phyloP scores from a whole-genome alignment of 2,888 invertebrate genomes.

The Pristionchus fissidentatus region DNA sequence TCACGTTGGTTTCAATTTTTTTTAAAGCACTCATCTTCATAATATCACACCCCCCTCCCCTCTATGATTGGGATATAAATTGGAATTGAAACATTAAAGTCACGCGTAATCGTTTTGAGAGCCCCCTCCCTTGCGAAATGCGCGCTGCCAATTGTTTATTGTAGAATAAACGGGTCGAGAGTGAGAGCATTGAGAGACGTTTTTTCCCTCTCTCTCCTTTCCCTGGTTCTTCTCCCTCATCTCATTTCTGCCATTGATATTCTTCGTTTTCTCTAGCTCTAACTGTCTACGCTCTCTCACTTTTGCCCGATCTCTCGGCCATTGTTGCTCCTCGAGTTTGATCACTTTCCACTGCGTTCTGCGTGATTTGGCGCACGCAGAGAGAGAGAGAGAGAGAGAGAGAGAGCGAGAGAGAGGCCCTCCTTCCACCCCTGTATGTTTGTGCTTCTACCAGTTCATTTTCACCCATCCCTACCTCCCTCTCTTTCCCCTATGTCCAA shows the following conservation, averaged over 20 bases:
- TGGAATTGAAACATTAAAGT: neutral
- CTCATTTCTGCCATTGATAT: conserved; percentile 8
- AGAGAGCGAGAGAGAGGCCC: too few species aligned
- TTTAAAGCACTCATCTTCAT: too few species aligned
- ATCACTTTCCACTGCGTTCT: conserved; percentile 27
- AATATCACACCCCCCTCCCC: too few species aligned
- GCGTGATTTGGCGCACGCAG: conserved; percentile 11
- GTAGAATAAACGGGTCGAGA: neutral
- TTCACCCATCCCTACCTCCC: conserved; percentile 12
- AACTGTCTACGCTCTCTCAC: neutral
- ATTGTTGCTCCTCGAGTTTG: neutral
- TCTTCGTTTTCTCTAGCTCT: neutral
- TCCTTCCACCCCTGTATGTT: conserved; percentile 27
- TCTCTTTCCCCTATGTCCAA: neutral
- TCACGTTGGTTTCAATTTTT: too few species aligned
- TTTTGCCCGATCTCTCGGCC: neutral
- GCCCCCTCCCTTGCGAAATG: neutral
- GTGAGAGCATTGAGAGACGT: too few species aligned
- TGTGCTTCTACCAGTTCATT: conserved; percentile 43
- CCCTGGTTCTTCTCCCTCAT: neutral
- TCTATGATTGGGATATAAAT: too few species aligned
- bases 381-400: too few species aligned
- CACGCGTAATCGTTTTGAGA: neutral
- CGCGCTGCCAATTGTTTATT: conserved; percentile 26
- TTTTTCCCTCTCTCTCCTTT: neutral